Conservation (phyloP, 92 coral and sea anemone species). For the Umimayanthus chanpuru region DNA sequence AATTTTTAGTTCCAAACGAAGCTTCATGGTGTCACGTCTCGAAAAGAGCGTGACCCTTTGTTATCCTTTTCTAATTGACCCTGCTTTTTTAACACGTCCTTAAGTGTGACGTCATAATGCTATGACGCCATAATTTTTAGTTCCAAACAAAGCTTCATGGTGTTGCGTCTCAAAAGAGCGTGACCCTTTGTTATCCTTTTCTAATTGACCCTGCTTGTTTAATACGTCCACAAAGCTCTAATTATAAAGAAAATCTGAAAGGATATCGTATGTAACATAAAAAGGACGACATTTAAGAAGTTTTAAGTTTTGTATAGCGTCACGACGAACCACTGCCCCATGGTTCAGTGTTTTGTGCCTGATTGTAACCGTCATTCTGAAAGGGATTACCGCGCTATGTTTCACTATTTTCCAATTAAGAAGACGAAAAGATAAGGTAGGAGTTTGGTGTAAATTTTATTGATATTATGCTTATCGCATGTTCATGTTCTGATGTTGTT, state of each 20-base stretch:
- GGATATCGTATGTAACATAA: background rate
- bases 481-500: too few relatives aligned
- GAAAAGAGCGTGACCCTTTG: background rate
- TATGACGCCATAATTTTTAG: slow-evolving; percentile 24
- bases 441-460: too few relatives aligned
- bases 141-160: slow-evolving; percentile 38
- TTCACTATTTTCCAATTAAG: too few relatives aligned
- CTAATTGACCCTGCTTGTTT: slow-evolving; percentile 20
- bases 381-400: too few relatives aligned
- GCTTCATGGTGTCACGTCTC: slow-evolving; percentile 19
- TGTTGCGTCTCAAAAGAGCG: background rate
- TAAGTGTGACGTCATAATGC: background rate
- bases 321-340: too few relatives aligned
- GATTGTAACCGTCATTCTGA: too few relatives aligned
- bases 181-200: slow-evolving; percentile 20
- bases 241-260: slow-evolving; percentile 22
- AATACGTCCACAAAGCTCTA: slow-evolving; percentile 38
- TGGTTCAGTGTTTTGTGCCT: too few relatives aligned
- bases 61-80: slow-evolving; percentile 23
- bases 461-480: too few relatives aligned
- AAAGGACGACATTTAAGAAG: background rate
- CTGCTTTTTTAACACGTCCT: too few relatives aligned
- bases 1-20: slow-evolving; percentile 38
- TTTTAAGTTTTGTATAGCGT: background rate
- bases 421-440: too few relatives aligned